Evolutionary conservation across 92 coral and sea anemone species (phyloP), one percentile per base, ranked within the genome.

Genomic region (Palythoa caribaeorum): DNA sequence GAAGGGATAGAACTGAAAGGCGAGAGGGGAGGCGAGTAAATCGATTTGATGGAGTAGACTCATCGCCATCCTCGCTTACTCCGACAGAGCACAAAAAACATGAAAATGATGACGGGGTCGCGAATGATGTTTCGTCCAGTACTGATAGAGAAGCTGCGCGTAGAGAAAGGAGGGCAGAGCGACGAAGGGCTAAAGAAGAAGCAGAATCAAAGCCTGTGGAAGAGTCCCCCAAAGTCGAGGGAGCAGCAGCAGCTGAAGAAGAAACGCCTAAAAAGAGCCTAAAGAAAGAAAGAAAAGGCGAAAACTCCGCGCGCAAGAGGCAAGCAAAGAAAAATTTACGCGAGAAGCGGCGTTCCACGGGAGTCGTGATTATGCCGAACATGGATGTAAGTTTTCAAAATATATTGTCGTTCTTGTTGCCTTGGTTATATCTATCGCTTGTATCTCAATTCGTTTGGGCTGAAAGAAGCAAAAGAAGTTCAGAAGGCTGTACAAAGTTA

Each of bases 311-410:
- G 59, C 88, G 94, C 28, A 97, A 97, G 76, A 79, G 99, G 60
- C 94, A 94, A 44, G 95, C 88, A 4, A 93, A 94, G 92, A 97
- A 94, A 91, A 94, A 95, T 86, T 88, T 97, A 69, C 95, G 99
- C 11, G 99, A 97, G 80, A 97, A 95, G 84, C 97, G 99, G 38
- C 96, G 99, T 71, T 97, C 99, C n/a, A 97, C 99, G 1, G 99
- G 99, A 39, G 99, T 97, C 63, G 99, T 97, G 65, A 97, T 95
- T 39, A 97, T 97, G 99, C 98, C 99, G 83, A 93, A 94, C 78
- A 91, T 88, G 63, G 98, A 93, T 90, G 98, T 94, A 78, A 84
- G 95, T 87, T 81, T 60, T 73, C 66, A 59, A 48, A 36, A 53
- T 21, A 52, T 75, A 72, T 39, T 68, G 21, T 77, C 59, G 69